These are phyloP conservation scores for Tenebrosternarchus preto DNA, from an alignment of 2,113 vertebrate species.

Conservation along the genomic window DNA sequence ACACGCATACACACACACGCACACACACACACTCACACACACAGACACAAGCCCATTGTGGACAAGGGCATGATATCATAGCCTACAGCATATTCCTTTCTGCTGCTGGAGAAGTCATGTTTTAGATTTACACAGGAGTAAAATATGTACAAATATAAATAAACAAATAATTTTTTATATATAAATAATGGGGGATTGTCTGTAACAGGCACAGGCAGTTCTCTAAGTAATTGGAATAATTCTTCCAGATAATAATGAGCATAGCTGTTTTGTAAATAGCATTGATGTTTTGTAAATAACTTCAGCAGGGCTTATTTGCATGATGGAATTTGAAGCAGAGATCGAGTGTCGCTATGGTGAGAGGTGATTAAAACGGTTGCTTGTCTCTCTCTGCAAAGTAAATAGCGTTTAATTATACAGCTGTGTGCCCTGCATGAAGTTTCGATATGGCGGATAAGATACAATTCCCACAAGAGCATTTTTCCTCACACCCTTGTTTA, in stretches of 20 bases:
- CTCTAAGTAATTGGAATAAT: not conserved
- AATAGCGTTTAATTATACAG: slow-evolving; percentile 32
- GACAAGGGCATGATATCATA: too few species aligned
- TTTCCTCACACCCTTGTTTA: not conserved
- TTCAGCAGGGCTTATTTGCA: not conserved
- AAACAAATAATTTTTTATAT: too few species aligned
- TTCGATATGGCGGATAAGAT: not conserved
- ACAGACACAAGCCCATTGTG: too few species aligned
- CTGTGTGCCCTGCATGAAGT: not conserved
- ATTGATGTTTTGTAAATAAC: too few species aligned
- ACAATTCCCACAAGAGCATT: not conserved
- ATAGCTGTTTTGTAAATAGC: too few species aligned
- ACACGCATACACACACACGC: not conserved
- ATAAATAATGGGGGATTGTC: too few species aligned
- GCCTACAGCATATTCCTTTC: too few species aligned
- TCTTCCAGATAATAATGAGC: too few species aligned
- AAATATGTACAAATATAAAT: not conserved
- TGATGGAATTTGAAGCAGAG: slow-evolving; percentile 35
- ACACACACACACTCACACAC: not conserved
- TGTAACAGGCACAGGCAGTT: not conserved
- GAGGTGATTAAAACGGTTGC: slow-evolving; percentile 23
- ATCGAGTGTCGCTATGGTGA: slow-evolving; percentile 22
- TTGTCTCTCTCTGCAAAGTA: slow-evolving; percentile 24
- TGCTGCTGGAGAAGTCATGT: too few species aligned
- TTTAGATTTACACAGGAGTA: too few species aligned